Evolutionary conservation across 35 echinoderm and acorn worm genomes (phyloP).

Genomic region (Heliocidaris tuberculata): DNA sequence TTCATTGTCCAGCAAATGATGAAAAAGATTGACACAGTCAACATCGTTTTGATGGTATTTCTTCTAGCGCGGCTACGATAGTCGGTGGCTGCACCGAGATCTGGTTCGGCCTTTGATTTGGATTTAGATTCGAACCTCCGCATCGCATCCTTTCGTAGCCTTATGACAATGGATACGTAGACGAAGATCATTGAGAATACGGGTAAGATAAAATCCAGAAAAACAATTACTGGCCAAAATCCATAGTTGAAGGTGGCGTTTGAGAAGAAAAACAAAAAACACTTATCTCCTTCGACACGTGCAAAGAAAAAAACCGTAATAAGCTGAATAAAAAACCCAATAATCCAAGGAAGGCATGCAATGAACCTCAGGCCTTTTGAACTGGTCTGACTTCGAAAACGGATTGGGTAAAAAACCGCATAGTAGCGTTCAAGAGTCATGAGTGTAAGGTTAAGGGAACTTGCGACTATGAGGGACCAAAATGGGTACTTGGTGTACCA

Average conservation of each 20-base stretch:
- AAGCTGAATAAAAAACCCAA: neutral
- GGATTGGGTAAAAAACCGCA: slow-evolving; percentile 47
- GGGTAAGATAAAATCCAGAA: slow-evolving; percentile 43
- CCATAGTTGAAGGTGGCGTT: neutral
- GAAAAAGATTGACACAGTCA: neutral
- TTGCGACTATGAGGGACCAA: slow-evolving; percentile 48
- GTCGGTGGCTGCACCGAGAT: neutral
- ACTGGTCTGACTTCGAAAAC: neutral
- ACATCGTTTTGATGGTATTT: neutral
- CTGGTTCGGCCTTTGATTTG: too few species aligned
- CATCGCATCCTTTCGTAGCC: neutral
- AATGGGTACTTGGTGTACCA: slow-evolving; percentile 55
- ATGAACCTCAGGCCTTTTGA: neutral
- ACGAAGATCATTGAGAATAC: slow-evolving; percentile 53
- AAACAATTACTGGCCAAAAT: neutral
- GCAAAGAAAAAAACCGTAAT: neutral
- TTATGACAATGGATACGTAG: neutral
- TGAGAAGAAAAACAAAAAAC: neutral
- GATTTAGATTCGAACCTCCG: neutral
- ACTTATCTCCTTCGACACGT: neutral
- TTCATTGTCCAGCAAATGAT: slow-evolving; percentile 53
- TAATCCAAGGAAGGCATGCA: neutral
- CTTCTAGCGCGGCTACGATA: neutral
- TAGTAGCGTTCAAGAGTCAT: slow-evolving; percentile 58
- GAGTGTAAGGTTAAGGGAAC: slow-evolving; percentile 51